Evolutionary conservation across 2,113 vertebrate genomes (phyloP).

Genomic region (Pan troglodytes): NHGRI_mPanTro3-v2.1_pri NC_072407.2:32524001-32524500

Average conservation of each 20-base stretch:
- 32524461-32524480: neutral
- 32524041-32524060: constrained; percentile 1
- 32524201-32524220: neutral
- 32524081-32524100: neutral
- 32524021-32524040: neutral
- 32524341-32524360: neutral
- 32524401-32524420: neutral
- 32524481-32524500: neutral
- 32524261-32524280: neutral
- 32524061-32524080: neutral
- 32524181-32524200: neutral
- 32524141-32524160: neutral
- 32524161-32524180: neutral
- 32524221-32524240: neutral
- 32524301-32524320: neutral
- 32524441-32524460: neutral
- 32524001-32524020: neutral
- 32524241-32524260: neutral
- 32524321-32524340: neutral
- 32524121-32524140: neutral
- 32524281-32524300: neutral
- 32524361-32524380: neutral
- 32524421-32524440: neutral
- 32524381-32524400: neutral
- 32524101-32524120: neutral